Evolutionary conservation across 2,888 invertebrate species (phyloP).

Genomic region (Palloptera scutellata): DNA sequence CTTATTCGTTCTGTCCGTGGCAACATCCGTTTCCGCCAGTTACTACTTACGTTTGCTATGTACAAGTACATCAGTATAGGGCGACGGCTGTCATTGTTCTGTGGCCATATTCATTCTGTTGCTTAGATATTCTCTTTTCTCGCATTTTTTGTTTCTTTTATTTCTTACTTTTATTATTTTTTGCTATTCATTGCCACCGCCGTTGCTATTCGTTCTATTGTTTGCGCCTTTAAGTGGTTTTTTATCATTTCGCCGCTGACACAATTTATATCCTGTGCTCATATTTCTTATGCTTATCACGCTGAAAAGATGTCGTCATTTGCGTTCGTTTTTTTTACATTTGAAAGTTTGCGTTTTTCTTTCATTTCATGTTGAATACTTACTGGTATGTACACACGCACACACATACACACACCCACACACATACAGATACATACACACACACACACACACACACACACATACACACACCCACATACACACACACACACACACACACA

Average conservation of each 20-base stretch:
- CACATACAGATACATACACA: slow-evolving; percentile 14
- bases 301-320: slow-evolving; percentile 45
- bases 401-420: too few relatives aligned
- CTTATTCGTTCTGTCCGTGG: too few relatives aligned
- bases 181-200: not conserved
- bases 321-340: slow-evolving; percentile 35
- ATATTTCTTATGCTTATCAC: slow-evolving; percentile 63
- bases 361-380: slow-evolving; percentile 14
- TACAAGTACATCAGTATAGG: not conserved
- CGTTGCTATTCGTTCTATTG: slow-evolving; percentile 39
- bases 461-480: too few relatives aligned
- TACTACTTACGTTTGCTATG: not conserved
- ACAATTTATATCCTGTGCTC: slow-evolving; percentile 63
- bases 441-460: not conserved
- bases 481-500: slow-evolving; percentile 6
- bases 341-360: slow-evolving; percentile 19
- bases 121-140: too few relatives aligned
- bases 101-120: slow-evolving; percentile 9
- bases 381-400: slow-evolving; percentile 4
- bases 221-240: slow-evolving; percentile 60
- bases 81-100: not conserved
- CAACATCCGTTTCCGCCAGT: not conserved
- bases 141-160: too few relatives aligned
- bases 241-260: slow-evolving; percentile 63
- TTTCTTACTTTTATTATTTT: too few relatives aligned